Conservation (phyloP, 2,888 invertebrate species). For the Diadegma fenestrale region DNA sequence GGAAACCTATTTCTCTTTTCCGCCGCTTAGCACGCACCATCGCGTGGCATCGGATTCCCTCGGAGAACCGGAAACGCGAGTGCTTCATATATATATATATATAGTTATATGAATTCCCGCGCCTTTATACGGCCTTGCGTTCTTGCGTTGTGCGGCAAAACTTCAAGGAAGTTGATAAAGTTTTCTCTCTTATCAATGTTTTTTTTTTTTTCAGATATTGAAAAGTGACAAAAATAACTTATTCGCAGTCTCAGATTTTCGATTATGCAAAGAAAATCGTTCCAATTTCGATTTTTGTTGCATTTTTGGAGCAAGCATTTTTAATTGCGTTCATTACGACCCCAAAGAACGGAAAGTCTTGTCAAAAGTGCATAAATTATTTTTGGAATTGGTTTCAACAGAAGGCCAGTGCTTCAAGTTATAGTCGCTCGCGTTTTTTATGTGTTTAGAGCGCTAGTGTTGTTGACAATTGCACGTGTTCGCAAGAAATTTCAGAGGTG, state of each 20-base stretch:
- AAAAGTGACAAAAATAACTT: background rate
- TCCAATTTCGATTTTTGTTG: no score
- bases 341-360: background rate
- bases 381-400: no score
- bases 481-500: background rate
- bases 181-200: no score
- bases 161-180: background rate
- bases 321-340: background rate
- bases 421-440: no score
- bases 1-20: conserved; percentile 28
- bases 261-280: no score
- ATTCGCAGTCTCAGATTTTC: no score
- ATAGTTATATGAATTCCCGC: background rate
- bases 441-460: no score
- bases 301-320: background rate
- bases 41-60: conserved; percentile 3
- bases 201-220: background rate
- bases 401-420: no score
- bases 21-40: background rate
- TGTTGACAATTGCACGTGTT: background rate
- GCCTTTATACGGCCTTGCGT: background rate
- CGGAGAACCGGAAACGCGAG: background rate
- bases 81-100: background rate
- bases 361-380: background rate
- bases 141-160: background rate